Base-by-base conservation (phyloP, 2,113 vertebrate genomes). In the Chascanopsetta lugubris region DNA sequence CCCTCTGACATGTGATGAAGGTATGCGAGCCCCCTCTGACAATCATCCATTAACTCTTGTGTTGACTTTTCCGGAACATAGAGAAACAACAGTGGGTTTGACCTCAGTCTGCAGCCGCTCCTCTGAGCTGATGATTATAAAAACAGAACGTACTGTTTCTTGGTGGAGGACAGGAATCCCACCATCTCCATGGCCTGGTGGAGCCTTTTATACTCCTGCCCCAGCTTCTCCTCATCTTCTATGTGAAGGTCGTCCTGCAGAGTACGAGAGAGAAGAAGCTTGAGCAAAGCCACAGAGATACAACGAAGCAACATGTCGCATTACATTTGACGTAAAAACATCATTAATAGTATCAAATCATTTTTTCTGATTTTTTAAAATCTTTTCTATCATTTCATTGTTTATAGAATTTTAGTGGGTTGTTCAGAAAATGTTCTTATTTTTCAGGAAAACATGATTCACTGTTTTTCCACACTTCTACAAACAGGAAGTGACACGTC, bases 181-280 rank as follows among this genome's bases (percentile, higher is more conserved):
- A 99, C 97, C 96, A 99, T 97, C 88, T 98, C 97, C 97, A 99
- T 98, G 45, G 97, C 97, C 87, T 96, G 97, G 69, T 98, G 95
- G 17, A 99, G 92, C 38, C 95, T 93, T 61, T 94, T 93, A 18
- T 97, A 99, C 72, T 97, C 94, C 11, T 95, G 92, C 29, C 67
- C 63, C 18, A 97, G 92, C 69, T 95, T 94, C 69, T 93, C 93
- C 17, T 90, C 92, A 24, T 96, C 94, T 30, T 95, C 95, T 3
- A 95, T 89, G 69, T 92, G 88, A 73, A 94, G 92, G 87, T 95
- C 91, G 85, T 94, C 92, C 96, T 98, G 81, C 12, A 65, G 61
- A 3, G 38, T 21, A 26, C 36, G 15, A 40, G 5, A 59, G 4
- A 27, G 24, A 12, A n/a, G n/a, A 20, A 20, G n/a, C n/a, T 18